phyloP scores from a whole-genome alignment of 2,797 vertebrate species.

The Gadopsis bispinosus region DNA sequence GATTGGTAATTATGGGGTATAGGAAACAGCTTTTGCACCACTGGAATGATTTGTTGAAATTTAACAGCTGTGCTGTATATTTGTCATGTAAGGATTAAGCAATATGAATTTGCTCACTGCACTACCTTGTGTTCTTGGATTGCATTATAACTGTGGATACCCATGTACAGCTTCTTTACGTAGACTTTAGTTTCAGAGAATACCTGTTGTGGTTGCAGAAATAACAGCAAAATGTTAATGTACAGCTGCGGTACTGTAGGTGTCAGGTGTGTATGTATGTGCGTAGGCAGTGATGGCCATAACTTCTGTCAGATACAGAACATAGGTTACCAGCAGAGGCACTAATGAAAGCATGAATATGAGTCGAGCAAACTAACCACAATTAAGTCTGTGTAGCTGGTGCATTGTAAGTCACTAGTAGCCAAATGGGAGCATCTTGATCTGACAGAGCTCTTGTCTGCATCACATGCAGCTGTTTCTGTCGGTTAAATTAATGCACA shows the following conservation, averaged over 20 bases:
- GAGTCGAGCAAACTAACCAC: neutral
- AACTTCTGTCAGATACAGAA: neutral
- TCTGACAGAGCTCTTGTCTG: slow-evolving; percentile 20
- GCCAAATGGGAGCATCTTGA: slow-evolving; percentile 21
- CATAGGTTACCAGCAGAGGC: neutral
- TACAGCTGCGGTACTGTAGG: neutral
- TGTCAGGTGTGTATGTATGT: neutral
- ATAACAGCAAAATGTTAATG: neutral
- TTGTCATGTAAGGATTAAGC: neutral
- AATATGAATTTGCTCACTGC: neutral
- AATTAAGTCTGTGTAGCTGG: neutral
- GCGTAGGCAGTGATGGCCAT: neutral
- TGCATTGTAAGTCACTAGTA: slow-evolving; percentile 19
- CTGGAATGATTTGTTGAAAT: neutral
- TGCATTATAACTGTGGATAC: neutral
- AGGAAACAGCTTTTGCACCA: slow-evolving; percentile 2
- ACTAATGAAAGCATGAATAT: neutral
- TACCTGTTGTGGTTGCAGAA: neutral
- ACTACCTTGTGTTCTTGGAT: fast-evolving
- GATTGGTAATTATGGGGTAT: slow-evolving; percentile 40
- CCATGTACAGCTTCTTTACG: neutral
- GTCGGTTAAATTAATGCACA: slow-evolving; percentile 4
- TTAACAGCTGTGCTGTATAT: neutral
- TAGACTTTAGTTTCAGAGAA: neutral
- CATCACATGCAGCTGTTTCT: slow-evolving; percentile 12